phyloP scores from a whole-genome alignment of 2,888 invertebrate species.

The Cyclophora punctaria region DNA sequence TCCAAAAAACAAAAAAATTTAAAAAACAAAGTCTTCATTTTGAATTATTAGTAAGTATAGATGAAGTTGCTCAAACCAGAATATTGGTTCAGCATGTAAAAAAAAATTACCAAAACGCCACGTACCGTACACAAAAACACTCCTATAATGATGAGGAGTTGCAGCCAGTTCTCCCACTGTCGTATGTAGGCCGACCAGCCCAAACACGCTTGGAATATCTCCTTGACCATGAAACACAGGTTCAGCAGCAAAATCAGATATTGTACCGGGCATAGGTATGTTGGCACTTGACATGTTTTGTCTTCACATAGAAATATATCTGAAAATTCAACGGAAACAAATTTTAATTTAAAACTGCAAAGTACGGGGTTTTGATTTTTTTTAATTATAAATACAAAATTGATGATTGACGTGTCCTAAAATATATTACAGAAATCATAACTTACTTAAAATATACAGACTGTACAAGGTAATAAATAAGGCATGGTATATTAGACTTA shows the following conservation, averaged over 20 bases:
- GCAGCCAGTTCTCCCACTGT: constrained; percentile 91
- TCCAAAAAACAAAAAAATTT: too few relatives aligned
- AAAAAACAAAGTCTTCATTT: too few relatives aligned
- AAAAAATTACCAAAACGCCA: background rate
- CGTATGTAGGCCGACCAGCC: constrained; percentile 81
- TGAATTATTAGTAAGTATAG: too few relatives aligned
- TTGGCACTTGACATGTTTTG: constrained; percentile 51
- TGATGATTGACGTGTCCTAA: too few relatives aligned
- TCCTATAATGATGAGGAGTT: constrained; percentile 83
- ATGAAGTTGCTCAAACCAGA: too few relatives aligned
- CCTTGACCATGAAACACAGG: constrained; percentile 79
- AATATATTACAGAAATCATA: constrained; percentile 10
- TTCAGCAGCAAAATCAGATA: constrained; percentile 79
- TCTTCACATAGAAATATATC: constrained; percentile 71
- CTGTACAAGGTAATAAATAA: constrained; percentile 85
- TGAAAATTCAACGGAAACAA: constrained; percentile 30
- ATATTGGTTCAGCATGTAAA: too few relatives aligned
- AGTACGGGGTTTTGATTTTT: background rate
- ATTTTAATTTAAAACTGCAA: background rate
- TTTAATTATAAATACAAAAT: background rate
- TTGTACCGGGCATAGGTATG: constrained; percentile 65
- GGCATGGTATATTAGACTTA: constrained; percentile 85
- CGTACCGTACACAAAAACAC: constrained; percentile 80
- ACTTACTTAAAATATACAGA: constrained; percentile 79
- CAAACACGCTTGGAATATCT: constrained; percentile 85